These are phyloP conservation scores for Oxycera nigricornis DNA, from an alignment of 2,888 invertebrate species.

Conservation along the genomic window DNA sequence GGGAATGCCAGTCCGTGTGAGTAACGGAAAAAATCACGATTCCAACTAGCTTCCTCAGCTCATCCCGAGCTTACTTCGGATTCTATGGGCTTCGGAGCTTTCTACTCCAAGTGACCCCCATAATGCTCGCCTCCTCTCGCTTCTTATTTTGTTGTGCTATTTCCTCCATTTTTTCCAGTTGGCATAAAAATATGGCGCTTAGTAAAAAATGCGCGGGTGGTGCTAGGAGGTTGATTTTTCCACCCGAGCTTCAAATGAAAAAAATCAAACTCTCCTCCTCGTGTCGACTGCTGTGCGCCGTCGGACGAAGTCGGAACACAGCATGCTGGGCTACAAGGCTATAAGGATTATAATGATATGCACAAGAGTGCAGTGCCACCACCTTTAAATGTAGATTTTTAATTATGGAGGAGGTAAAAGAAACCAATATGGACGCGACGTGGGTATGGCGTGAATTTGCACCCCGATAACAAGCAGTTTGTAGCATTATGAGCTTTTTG, in stretches of 20 bases:
- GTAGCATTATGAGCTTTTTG: conserved; percentile 35
- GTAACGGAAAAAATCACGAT: conserved; percentile 35
- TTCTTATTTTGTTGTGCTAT: conserved; percentile 29
- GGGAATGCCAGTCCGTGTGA: conserved; percentile 12
- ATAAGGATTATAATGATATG: conserved; percentile 37
- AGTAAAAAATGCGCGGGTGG: conserved; percentile 36
- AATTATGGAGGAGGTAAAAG: conserved; percentile 51
- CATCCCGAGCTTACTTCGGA: not conserved
- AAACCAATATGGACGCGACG: conserved; percentile 48
- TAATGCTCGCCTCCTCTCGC: conserved; percentile 19
- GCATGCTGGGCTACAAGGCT: not conserved
- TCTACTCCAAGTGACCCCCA: conserved; percentile 28
- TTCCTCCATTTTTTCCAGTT: conserved; percentile 27
- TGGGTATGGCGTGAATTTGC: conserved; percentile 29
- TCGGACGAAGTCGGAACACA: conserved; percentile 13
- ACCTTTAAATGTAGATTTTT: conserved; percentile 50
- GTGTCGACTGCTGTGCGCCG: not conserved
- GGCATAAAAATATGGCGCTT: conserved; percentile 41
- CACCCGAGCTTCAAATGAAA: not conserved
- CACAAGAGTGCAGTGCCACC: conserved; percentile 35
- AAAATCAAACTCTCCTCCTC: not conserved
- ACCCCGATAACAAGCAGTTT: conserved; percentile 36
- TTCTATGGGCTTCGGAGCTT: conserved; percentile 9
- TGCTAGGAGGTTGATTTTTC: conserved; percentile 25
- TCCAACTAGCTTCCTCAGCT: conserved; percentile 12